phyloP scores from a whole-genome alignment of 2,113 vertebrate species.

The Ardeotis arabs region DNA sequence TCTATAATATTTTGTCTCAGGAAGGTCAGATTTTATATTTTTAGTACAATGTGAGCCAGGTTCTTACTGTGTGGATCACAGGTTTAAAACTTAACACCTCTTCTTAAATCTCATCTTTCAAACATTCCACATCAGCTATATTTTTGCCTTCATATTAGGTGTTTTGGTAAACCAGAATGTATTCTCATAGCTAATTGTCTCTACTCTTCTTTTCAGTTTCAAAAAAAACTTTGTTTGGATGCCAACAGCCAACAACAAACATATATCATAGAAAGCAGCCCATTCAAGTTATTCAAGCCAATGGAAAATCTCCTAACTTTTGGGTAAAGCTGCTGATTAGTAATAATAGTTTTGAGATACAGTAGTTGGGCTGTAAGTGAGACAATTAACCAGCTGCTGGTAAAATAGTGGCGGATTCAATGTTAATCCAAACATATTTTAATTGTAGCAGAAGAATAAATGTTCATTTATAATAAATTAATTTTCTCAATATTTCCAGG shows the following conservation, averaged over 20 bases:
- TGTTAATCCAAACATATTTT: neutral
- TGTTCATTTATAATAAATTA: neutral
- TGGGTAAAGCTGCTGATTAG: neutral
- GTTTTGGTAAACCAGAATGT: neutral
- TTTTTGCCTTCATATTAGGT: neutral
- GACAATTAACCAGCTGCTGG: neutral
- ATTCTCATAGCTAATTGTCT: neutral
- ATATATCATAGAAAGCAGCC: neutral
- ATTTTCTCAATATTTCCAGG: neutral
- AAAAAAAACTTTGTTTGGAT: neutral
- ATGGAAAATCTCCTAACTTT: neutral
- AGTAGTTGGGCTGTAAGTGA: neutral
- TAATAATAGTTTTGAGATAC: neutral
- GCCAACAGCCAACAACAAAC: neutral
- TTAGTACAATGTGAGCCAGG: neutral
- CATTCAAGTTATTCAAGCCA: neutral
- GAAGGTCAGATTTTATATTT: neutral
- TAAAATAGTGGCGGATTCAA: neutral
- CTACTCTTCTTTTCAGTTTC: neutral
- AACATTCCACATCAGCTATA: neutral
- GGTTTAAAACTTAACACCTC: neutral
- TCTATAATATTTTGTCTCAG: neutral
- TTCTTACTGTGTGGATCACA: neutral
- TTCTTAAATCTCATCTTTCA: neutral
- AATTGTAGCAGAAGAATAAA: neutral